A percentile compares a stretch with the other conserved stretches of the same genome.
Conservation (phyloP, 1,140 invertebrate genomes). For the Aphelinus atriplicis region DNA sequence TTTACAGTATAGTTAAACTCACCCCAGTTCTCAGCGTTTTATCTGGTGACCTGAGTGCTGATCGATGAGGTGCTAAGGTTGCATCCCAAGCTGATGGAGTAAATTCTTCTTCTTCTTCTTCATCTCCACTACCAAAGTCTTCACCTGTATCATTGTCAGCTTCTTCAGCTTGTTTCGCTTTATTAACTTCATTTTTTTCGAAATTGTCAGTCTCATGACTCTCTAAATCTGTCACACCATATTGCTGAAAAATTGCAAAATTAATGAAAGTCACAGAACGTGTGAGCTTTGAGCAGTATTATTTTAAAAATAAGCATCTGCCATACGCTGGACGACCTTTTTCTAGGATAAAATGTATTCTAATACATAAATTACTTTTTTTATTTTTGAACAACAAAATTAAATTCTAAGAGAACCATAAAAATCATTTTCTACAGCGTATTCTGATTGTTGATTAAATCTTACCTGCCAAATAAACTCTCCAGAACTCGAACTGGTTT, state of each 20-base stretch:
- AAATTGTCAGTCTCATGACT: slow-evolving; percentile 42
- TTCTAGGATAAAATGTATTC: slow-evolving; percentile 2
- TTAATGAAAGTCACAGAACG: neutral
- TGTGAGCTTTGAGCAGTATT: neutral
- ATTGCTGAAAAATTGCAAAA: slow-evolving; percentile 46
- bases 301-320: too few relatives aligned
- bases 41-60: slow-evolving; percentile 67
- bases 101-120: slow-evolving; percentile 67
- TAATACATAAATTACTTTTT: neutral
- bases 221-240: slow-evolving; percentile 51
- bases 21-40: slow-evolving; percentile 63
- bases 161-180: slow-evolving; percentile 11
- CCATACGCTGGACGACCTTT: too few relatives aligned
- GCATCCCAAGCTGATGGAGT: slow-evolving; percentile 71
- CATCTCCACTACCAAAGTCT: slow-evolving; percentile 48
- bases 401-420: neutral
- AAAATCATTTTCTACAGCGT: neutral
- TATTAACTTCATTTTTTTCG: neutral
- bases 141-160: slow-evolving; percentile 34
- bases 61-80: slow-evolving; percentile 67
- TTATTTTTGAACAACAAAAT: neutral
- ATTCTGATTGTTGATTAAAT: neutral
- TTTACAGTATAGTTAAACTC: slow-evolving; percentile 36
- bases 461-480: slow-evolving; percentile 82
- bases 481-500: slow-evolving; percentile 72